phyloP scores from a whole-genome alignment of 2,888 invertebrate genomes.

The Eustalomyia histrio region DNA sequence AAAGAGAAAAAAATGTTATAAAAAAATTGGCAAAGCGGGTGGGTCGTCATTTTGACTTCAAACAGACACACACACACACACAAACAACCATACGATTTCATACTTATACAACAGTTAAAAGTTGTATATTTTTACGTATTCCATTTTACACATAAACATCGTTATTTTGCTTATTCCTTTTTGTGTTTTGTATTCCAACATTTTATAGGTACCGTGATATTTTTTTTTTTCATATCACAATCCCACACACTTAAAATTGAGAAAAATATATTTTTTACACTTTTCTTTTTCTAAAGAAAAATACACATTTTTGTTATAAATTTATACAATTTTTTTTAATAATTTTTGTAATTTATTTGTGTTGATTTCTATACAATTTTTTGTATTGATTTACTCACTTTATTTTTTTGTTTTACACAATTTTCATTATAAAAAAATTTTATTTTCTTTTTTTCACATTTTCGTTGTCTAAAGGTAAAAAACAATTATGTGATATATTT shows the following conservation, averaged over 20 bases:
- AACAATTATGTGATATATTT: conserved; percentile 19
- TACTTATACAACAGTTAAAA: conserved; percentile 41
- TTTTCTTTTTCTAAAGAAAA: neutral
- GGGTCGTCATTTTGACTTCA: conserved; percentile 37
- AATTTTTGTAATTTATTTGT: neutral
- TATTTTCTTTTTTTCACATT: conserved; percentile 41
- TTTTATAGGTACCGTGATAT: conserved; percentile 45
- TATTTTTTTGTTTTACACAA: conserved; percentile 42
- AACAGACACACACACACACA: neutral
- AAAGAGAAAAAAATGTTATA: conserved; percentile 14
- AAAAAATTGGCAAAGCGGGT: conserved; percentile 56
- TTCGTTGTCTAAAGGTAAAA: conserved; percentile 54
- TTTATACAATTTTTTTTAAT: conserved; percentile 6
- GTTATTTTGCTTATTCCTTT: conserved; percentile 44
- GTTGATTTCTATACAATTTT: neutral
- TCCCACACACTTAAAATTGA: neutral
- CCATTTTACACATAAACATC: conserved; percentile 42
- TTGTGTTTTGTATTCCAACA: conserved; percentile 44
- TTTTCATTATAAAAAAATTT: conserved; percentile 31
- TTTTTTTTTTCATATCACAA: conserved; percentile 19
- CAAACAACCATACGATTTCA: conserved; percentile 5
- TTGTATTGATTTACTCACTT: conserved; percentile 49
- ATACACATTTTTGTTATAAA: neutral
- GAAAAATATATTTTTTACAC: neutral
- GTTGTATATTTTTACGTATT: conserved; percentile 59